A percentile compares a stretch with the other conserved stretches of the same genome.
These are phyloP conservation scores for Cyprinus carpio DNA, from an alignment of 2,113 vertebrate species.

Conservation along the genomic window DNA sequence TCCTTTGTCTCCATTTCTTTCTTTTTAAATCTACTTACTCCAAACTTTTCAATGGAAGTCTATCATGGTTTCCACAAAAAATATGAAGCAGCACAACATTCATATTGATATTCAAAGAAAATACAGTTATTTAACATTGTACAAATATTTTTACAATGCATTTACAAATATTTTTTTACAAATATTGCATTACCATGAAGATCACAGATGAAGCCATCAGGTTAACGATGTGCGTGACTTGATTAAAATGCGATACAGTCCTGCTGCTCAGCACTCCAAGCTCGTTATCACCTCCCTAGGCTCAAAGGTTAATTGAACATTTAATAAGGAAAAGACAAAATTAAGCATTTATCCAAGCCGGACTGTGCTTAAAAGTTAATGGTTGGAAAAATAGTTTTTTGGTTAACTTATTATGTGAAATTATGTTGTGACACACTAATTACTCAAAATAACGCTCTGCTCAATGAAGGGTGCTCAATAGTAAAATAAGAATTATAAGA, in stretches of 20 bases:
- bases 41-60: neutral
- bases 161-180: no score
- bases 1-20: conserved; percentile 55
- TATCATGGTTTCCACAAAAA: neutral
- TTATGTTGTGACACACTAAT: conserved; percentile 37
- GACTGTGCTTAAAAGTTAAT: conserved; percentile 38
- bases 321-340: conserved; percentile 19
- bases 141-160: no score
- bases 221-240: conserved; percentile 62
- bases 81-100: neutral
- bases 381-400: conserved; percentile 23
- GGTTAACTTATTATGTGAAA: conserved; percentile 21
- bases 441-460: conserved; percentile 10
- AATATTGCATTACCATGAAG: conserved; percentile 18
- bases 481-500: conserved; percentile 23
- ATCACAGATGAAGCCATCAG: conserved; percentile 73
- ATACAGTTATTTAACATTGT: no score
- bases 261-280: conserved; percentile 45
- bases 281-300: conserved; percentile 49
- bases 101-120: no score
- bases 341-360: conserved; percentile 18
- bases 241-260: conserved; percentile 64
- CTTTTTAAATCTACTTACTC: neutral
- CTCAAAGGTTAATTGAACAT: conserved; percentile 50
- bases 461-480: conserved; percentile 20